Evolutionary conservation across 2,888 invertebrate species (phyloP).

Genomic region (Cephus rjabovi): DNA sequence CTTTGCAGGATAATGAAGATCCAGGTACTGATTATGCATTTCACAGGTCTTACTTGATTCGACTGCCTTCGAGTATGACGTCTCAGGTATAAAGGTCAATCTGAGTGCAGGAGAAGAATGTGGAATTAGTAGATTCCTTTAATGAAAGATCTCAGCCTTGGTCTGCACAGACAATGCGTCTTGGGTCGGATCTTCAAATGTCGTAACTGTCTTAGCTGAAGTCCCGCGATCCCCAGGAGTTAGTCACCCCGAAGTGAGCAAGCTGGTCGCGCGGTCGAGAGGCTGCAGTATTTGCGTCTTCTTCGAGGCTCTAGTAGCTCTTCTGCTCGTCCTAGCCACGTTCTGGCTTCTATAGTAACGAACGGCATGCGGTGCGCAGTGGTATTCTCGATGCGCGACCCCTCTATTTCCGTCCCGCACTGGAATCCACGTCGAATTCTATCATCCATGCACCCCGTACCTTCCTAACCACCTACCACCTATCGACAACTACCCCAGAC

Average conservation of each 20-base stretch:
- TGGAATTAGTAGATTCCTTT: background rate
- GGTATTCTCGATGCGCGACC: conserved; percentile 57
- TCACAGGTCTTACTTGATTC: background rate
- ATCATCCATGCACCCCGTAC: conserved; percentile 47
- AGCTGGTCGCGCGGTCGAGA: conserved; percentile 9
- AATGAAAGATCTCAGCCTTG: background rate
- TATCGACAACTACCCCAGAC: background rate
- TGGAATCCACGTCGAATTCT: conserved; percentile 63
- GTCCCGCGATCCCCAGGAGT: conserved; percentile 21
- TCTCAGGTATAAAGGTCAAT: background rate
- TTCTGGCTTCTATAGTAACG: conserved; percentile 11
- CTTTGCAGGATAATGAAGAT: background rate
- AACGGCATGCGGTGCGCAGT: conserved; percentile 42
- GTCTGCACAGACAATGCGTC: background rate
- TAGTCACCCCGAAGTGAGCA: conserved; percentile 30
- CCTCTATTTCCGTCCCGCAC: conserved; percentile 60
- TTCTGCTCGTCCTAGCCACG: conserved; percentile 2
- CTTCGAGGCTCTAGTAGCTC: conserved; percentile 4
- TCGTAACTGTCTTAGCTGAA: conserved; percentile 1
- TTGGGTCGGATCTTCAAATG: background rate
- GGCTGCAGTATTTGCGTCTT: conserved; percentile 21
- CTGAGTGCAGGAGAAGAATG: background rate
- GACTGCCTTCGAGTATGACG: background rate
- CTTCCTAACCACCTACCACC: background rate
- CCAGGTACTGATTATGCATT: background rate